These are phyloP conservation scores for Melinaea marsaeus DNA, from an alignment of 2,888 invertebrate genomes.

Conservation along the genomic window DNA sequence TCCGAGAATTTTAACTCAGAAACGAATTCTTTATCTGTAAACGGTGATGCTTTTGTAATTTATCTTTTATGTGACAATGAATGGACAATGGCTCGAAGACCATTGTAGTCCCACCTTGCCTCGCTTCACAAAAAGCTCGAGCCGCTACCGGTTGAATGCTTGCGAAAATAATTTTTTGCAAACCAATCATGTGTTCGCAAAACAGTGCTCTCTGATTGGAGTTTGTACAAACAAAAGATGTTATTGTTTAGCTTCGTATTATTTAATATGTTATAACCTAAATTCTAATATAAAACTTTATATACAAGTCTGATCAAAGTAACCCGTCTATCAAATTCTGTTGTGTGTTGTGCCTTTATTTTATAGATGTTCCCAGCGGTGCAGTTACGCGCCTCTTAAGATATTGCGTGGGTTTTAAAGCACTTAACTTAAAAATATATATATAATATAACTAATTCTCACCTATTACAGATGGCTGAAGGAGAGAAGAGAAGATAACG, in stretches of 20 bases:
- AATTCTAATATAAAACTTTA: slow-evolving; percentile 53
- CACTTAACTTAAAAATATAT: background rate
- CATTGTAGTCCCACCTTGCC: slow-evolving; percentile 49
- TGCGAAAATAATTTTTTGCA: slow-evolving; percentile 73
- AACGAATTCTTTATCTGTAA: slow-evolving; percentile 65
- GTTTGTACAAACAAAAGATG: slow-evolving; percentile 53
- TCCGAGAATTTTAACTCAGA: slow-evolving; percentile 55
- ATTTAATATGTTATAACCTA: slow-evolving; percentile 21
- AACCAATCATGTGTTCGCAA: slow-evolving; percentile 65
- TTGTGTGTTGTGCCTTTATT: slow-evolving; percentile 73
- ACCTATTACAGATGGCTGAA: slow-evolving; percentile 34
- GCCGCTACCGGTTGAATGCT: slow-evolving; percentile 57
- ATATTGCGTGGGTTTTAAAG: slow-evolving; percentile 56
- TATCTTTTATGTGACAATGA: slow-evolving; percentile 69
- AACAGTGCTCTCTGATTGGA: slow-evolving; percentile 57
- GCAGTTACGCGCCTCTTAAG: slow-evolving; percentile 59
- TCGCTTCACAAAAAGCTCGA: slow-evolving; percentile 52
- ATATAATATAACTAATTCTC: slow-evolving; percentile 24
- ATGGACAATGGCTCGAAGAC: slow-evolving; percentile 60
- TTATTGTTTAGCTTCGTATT: slow-evolving; percentile 43
- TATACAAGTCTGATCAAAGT: slow-evolving; percentile 59
- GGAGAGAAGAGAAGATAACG: slow-evolving; percentile 69
- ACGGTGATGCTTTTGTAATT: slow-evolving; percentile 66
- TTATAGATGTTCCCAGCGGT: slow-evolving; percentile 70
- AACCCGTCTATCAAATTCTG: slow-evolving; percentile 66